These are phyloP conservation scores for Lithobates pipiens DNA, from an alignment of 2,797 vertebrate species.

Conservation along the genomic window DNA sequence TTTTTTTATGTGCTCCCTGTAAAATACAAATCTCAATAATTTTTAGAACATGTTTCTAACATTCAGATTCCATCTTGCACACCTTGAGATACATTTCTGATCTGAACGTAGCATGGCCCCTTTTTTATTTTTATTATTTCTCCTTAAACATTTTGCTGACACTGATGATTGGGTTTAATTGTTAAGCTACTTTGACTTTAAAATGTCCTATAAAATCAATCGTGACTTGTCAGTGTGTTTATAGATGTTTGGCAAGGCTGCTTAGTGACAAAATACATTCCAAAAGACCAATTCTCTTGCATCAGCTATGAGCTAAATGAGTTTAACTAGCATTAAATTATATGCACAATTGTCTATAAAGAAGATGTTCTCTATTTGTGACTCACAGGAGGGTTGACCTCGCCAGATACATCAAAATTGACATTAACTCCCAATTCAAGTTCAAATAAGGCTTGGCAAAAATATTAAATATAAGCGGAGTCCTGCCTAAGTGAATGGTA, in stretches of 20 bases:
- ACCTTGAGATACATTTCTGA: too few relatives aligned
- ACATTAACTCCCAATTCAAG: slow-evolving; percentile 52
- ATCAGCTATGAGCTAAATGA: slow-evolving; percentile 60
- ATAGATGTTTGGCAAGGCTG: slow-evolving; percentile 56
- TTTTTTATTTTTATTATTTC: too few relatives aligned
- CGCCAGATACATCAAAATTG: slow-evolving; percentile 52
- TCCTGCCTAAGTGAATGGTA: neutral
- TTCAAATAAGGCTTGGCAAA: slow-evolving; percentile 41
- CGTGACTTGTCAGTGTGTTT: slow-evolving; percentile 57
- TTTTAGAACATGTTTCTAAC: too few relatives aligned
- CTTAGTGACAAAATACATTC: slow-evolving; percentile 55
- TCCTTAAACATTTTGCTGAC: slow-evolving; percentile 51
- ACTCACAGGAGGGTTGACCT: slow-evolving; percentile 54
- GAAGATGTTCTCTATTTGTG: slow-evolving; percentile 56
- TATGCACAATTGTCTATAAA: slow-evolving; percentile 61
- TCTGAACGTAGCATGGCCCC: too few relatives aligned
- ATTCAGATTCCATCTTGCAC: too few relatives aligned
- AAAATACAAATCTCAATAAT: too few relatives aligned
- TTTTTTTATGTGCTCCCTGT: too few relatives aligned
- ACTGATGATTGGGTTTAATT: slow-evolving; percentile 54
- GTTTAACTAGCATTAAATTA: slow-evolving; percentile 61
- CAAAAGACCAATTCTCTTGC: slow-evolving; percentile 59
- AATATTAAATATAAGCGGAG: slow-evolving; percentile 6
- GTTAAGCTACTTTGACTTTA: slow-evolving; percentile 60
- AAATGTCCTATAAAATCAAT: slow-evolving; percentile 62